Base-by-base conservation (phyloP, 2,113 vertebrate species). In the Pachypanchax playfairii region DNA sequence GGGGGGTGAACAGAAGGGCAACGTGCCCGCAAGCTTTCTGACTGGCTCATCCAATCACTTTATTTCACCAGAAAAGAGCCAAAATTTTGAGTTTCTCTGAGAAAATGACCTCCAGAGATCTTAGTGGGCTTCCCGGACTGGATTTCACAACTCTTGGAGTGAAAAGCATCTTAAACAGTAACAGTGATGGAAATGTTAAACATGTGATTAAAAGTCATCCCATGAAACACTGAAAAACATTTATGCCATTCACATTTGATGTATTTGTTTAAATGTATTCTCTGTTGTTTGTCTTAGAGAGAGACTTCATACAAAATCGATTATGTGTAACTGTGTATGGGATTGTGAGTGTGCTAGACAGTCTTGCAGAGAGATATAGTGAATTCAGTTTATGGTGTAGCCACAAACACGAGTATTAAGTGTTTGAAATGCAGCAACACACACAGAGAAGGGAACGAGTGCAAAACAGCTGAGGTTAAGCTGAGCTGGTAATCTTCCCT, bases 401-500 rank as follows among this genome's bases (percentile, higher is more conserved):
- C 72, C 42, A 68, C 75, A 75, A 52, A 48, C 35, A 71, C 68
- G 85, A 66, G 73, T 77, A 78, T 79, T 67, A 87, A 79, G 70
- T 60, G 74, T 49, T 28, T 35, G 36, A 29, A 33, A 35, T 18
- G 6, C 36, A 38, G 15, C 39, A 17, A 42, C 59, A 28, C 56
- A 46, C 25, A 46, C 14, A 1, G 28, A 25, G 63, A 57, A 63
- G 17, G 7, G 48, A 68, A 66, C 48, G 48, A 77, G 60, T 61
- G 67, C 51, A 67, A 60, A 75, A 79, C 11, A 74, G 46, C 24
- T 46, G 1, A 52, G 79, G 58, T 81, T 77, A 83, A 84, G 65
- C 77, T 52, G 59, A 82, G 69, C 63, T 76, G 77, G 65, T 82
- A 84, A 81, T 87, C 77, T 75, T 70, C 67, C 31, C 65, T 72